A percentile compares a stretch with the other conserved stretches of the same genome.
Conservation (phyloP, 2,888 invertebrate species). For the Phyllotreta striolata region DNA sequence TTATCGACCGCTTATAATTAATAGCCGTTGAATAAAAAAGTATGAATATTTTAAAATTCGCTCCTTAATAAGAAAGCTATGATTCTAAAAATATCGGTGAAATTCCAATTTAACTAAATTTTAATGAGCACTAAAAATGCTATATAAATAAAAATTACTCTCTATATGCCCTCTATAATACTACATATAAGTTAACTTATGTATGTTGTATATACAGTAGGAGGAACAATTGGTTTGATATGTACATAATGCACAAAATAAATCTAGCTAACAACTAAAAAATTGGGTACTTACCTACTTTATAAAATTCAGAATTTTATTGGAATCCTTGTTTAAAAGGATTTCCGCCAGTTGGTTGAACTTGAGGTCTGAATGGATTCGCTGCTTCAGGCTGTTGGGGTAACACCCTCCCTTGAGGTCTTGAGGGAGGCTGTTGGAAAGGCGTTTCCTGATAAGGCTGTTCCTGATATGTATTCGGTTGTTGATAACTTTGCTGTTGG, state of each 20-base stretch:
- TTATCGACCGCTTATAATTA: too few relatives aligned
- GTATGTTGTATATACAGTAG: constrained; percentile 51
- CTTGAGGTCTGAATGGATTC: constrained; percentile 51
- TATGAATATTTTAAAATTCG: too few relatives aligned
- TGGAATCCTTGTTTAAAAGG: constrained; percentile 74
- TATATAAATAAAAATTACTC: constrained; percentile 34
- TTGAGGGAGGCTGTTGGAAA: constrained; percentile 61
- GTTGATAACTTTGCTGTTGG: constrained; percentile 58
- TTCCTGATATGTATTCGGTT: constrained; percentile 42
- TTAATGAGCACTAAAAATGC: constrained; percentile 11
- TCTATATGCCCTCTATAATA: too few relatives aligned
- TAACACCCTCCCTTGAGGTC: constrained; percentile 57
- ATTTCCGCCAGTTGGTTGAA: constrained; percentile 53
- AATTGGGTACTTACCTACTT: constrained; percentile 11
- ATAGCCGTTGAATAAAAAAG: too few relatives aligned
- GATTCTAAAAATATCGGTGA: too few relatives aligned
- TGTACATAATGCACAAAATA: constrained; percentile 49
- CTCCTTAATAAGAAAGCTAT: too few relatives aligned
- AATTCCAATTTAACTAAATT: too few relatives aligned
- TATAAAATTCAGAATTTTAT: constrained; percentile 44
- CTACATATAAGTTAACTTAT: too few relatives aligned
- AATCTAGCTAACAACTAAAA: constrained; percentile 37
- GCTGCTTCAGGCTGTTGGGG: constrained; percentile 52
- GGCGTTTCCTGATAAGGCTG: constrained; percentile 57
- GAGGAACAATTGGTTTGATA: constrained; percentile 58